Conservation (phyloP, 2,797 vertebrate species). For the Lagorchestes hirsutus region DNA sequence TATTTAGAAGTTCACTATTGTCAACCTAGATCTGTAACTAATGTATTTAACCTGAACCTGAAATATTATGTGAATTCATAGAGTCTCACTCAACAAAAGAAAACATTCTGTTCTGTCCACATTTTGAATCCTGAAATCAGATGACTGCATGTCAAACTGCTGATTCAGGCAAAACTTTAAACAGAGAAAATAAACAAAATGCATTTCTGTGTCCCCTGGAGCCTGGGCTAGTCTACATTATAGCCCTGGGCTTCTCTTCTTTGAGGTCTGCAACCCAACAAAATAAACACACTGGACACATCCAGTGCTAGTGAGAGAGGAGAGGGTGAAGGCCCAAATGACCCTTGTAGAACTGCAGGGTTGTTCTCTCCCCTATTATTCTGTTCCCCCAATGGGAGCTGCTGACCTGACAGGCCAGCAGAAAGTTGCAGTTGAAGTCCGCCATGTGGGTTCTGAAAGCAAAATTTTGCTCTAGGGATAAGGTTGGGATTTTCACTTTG, state of each 20-base stretch:
- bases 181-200: constrained; percentile 43
- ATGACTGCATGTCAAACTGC: constrained; percentile 62
- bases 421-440: not conserved
- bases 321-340: not conserved
- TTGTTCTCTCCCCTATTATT: not conserved
- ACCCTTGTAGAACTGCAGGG: not conserved
- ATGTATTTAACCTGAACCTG: not conserved
- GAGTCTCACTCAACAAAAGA: constrained; percentile 54
- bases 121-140: constrained; percentile 61
- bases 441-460: not conserved
- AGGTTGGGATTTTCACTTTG: not conserved
- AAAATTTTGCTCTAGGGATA: not conserved
- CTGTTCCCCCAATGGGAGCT: not conserved
- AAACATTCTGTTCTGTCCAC: not conserved
- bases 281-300: constrained; percentile 13
- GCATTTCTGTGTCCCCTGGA: constrained; percentile 32
- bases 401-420: not conserved
- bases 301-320: not conserved
- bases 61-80: constrained; percentile 65
- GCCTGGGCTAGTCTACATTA: not conserved
- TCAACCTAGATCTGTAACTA: not conserved
- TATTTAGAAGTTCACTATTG: not conserved
- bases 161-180: constrained; percentile 72
- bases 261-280: not conserved
- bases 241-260: not conserved